These are phyloP conservation scores for Pollenia labialis DNA, from an alignment of 2,888 invertebrate species.

Conservation along the genomic window DNA sequence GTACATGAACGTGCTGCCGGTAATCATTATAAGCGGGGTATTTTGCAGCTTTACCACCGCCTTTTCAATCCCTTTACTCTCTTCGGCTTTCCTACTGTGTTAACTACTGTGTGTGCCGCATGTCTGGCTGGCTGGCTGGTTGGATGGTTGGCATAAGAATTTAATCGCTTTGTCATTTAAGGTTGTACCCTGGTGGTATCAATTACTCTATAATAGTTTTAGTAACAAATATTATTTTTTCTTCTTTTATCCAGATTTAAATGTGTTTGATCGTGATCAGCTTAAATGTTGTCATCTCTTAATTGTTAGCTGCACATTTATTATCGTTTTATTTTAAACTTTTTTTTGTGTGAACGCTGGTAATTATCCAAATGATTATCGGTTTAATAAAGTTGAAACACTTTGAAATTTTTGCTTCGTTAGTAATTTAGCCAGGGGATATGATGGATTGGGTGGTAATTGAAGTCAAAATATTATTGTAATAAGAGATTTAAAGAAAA, in stretches of 20 bases:
- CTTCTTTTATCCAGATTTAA: constrained; percentile 57
- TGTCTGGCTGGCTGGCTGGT: constrained; percentile 21
- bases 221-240: constrained; percentile 60
- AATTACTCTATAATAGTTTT: constrained; percentile 67
- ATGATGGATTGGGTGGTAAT: background rate
- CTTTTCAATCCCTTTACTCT: constrained; percentile 68
- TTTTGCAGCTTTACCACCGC: constrained; percentile 71
- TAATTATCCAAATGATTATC: constrained; percentile 51
- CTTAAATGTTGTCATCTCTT: constrained; percentile 59
- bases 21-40: constrained; percentile 71
- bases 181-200: constrained; percentile 64
- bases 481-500: background rate
- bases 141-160: constrained; percentile 58
- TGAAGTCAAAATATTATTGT: background rate
- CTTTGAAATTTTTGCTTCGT: background rate
- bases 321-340: constrained; percentile 13
- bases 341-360: constrained; percentile 9
- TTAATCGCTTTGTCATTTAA: constrained; percentile 62
- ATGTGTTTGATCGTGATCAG: constrained; percentile 61
- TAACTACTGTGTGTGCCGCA: background rate
- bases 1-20: constrained; percentile 61
- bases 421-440: background rate
- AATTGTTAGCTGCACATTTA: background rate
- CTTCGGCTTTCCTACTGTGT: background rate
- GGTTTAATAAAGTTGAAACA: constrained; percentile 39